Base-by-base conservation (phyloP, 1,140 invertebrate species). In the Lineus longissimus region DNA sequence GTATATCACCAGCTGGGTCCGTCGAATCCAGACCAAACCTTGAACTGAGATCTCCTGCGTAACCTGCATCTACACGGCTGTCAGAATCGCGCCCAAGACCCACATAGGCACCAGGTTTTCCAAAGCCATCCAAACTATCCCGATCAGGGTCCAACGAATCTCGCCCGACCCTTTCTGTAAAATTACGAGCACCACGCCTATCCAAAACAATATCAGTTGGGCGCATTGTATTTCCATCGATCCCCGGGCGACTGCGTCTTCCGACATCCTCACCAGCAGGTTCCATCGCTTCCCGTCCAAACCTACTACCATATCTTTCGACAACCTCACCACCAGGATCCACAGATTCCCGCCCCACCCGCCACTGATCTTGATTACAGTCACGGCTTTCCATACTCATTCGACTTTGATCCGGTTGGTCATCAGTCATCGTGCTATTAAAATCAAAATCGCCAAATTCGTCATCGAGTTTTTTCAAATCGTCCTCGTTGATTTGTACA, bases 391-490 rank as follows among this genome's bases (percentile, higher is more conserved):
- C 41, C 55, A 29, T 30, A 61, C 29, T 61, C 30, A 27, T 25
- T 56, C 59, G 61, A 33, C 54, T 62, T 55, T 65, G 63, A 13
- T 47, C 60, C 2, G 62, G 58, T 15, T 55, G 66, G 2, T 61
- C 60, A 4, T 30, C 62, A 9, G 29, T 61, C 17, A 59, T 23
- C 47, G 47, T 51, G n/a, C 47, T 41, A 47, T 51, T 64, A 30
- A 55, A 55, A 22, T 73, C 66, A 30, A 74, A 66, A 56, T 74
- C 69, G 40, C 67, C 66, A 59, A 76, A 76, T 55, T 76, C 72
- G 31, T 63, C 71, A 59, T 76, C 74, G 17, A 76, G 61, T 36
- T 66, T 33, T 0, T 70, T 31, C 19, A 76, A 51, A 30, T 76
- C 72, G 0, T 72, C 70, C 11, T 67, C 72, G 31, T 61, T 68